Conservation (phyloP, 2,113 vertebrate species). For the Gnathonemus echidnorhynchus region DNA sequence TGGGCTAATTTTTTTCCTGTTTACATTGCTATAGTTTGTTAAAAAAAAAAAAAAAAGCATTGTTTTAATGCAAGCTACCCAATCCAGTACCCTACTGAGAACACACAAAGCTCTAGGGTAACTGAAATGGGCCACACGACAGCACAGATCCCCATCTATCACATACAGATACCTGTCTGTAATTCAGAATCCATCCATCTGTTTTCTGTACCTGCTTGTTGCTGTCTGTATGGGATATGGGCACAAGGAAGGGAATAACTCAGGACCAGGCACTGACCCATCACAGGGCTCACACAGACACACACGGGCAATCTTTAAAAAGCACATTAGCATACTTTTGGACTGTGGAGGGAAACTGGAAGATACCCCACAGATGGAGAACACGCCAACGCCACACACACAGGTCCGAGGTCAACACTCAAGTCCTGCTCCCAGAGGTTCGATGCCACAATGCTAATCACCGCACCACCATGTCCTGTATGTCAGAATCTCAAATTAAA, state of each 20-base stretch:
- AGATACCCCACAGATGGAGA: not conserved
- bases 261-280: not conserved
- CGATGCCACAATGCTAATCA: not conserved
- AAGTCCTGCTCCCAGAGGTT: not conserved
- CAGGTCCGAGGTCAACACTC: not conserved
- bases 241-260: not conserved
- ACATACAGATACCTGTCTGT: too few relatives aligned
- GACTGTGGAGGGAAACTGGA: not conserved
- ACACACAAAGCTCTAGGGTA: not conserved
- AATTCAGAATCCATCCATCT: too few relatives aligned
- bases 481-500: not conserved
- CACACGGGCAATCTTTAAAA: not conserved
- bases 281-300: not conserved
- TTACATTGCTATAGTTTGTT: not conserved
- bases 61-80: not conserved
- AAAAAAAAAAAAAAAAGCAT: not conserved
- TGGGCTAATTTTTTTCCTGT: conserved; percentile 8
- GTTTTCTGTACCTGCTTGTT: not conserved
- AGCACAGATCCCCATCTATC: not conserved
- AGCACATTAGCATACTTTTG: not conserved
- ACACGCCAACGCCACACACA: not conserved
- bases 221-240: not conserved
- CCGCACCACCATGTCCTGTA: not conserved
- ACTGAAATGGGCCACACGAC: not conserved
- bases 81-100: not conserved